These are phyloP conservation scores for Cercopithecus mitis DNA, from an alignment of 2,797 vertebrate genomes.

Conservation along the genomic window DNA sequence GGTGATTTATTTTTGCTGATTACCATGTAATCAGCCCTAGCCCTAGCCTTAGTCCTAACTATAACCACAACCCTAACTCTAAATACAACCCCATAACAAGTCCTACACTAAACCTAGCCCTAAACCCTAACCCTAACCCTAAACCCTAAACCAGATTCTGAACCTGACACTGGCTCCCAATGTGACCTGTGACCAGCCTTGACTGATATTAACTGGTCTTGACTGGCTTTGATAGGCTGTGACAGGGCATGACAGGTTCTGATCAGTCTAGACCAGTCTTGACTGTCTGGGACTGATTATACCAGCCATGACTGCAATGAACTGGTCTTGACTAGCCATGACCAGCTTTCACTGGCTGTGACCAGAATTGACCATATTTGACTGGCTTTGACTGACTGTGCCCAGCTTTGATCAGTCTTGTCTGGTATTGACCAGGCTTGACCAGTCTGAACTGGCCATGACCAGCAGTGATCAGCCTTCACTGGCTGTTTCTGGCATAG, in stretches of 20 bases:
- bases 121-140: not conserved
- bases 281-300: not conserved
- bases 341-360: not conserved
- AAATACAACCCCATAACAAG: not conserved
- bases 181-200: not conserved
- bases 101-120: not conserved
- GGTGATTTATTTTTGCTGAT: not conserved
- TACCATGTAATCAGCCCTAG: not conserved
- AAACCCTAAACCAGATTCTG: not conserved
- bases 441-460: not conserved
- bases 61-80: too few species aligned
- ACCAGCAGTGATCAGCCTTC: not conserved
- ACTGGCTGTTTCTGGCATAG: not conserved
- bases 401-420: not conserved
- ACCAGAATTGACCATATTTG: not conserved
- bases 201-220: not conserved
- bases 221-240: not conserved
- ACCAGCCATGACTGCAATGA: not conserved
- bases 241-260: not conserved
- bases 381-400: not conserved
- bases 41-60: too few species aligned
- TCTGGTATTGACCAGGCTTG: not conserved
- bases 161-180: not conserved
- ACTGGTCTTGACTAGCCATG: not conserved
- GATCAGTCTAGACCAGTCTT: not conserved